phyloP scores from a whole-genome alignment of 2,888 invertebrate species.

The Rotaria macrura region DNA sequence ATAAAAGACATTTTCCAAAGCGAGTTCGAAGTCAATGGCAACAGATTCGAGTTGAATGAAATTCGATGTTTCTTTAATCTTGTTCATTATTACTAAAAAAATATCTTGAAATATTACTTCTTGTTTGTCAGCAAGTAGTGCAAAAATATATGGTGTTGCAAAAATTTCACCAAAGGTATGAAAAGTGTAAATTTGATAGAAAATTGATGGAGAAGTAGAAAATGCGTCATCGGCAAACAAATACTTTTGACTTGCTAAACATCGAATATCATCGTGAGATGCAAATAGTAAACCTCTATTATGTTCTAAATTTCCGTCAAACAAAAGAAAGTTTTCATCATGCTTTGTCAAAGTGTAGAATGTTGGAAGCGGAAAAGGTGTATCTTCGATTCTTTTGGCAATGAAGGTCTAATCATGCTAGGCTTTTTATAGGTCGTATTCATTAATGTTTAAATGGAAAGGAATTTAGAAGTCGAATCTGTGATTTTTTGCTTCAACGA shows the following conservation, averaged over 20 bases:
- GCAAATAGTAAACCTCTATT: not conserved
- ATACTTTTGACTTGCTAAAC: not conserved
- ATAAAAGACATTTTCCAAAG: not conserved
- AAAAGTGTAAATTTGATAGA: not conserved
- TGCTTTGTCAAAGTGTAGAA: not conserved
- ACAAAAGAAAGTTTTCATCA: not conserved
- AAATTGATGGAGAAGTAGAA: not conserved
- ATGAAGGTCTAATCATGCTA: not conserved
- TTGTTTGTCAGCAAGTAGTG: not conserved
- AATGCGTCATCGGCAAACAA: not conserved
- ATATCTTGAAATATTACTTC: not conserved
- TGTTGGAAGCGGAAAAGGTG: not conserved
- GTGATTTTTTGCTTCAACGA: no score
- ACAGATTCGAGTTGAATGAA: not conserved
- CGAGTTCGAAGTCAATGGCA: not conserved
- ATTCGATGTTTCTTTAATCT: not conserved
- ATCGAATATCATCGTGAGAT: not conserved
- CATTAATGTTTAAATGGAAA: not conserved
- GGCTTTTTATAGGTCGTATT: not conserved
- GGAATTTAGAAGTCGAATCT: not conserved
- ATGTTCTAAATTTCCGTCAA: not conserved
- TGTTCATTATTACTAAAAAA: not conserved
- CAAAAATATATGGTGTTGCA: not conserved
- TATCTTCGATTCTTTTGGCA: not conserved
- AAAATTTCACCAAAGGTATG: not conserved